phyloP scores from a whole-genome alignment of 2,888 invertebrate species.

The Scaptomyza parva region DNA sequence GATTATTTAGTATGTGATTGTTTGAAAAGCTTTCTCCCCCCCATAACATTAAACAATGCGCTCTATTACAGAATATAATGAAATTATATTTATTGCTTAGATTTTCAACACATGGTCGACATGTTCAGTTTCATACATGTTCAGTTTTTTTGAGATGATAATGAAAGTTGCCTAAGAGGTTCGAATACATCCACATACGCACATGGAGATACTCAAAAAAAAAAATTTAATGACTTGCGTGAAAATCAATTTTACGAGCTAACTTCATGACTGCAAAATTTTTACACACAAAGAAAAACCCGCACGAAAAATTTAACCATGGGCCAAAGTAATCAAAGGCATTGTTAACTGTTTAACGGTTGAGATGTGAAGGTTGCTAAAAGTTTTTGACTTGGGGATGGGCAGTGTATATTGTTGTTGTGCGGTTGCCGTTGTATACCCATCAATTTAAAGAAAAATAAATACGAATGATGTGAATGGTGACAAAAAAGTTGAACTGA shows the following conservation, averaged over 20 bases:
- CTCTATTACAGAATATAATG: neutral
- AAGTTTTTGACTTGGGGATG: neutral
- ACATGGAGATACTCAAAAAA: slow-evolving; percentile 45
- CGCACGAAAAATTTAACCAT: slow-evolving; percentile 13
- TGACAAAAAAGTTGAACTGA: neutral
- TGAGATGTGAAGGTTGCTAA: neutral
- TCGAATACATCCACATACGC: neutral
- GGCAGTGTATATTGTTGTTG: neutral
- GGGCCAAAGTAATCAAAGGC: slow-evolving; percentile 42
- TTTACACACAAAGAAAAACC: slow-evolving; percentile 26
- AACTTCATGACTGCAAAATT: slow-evolving; percentile 44
- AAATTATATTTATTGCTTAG: slow-evolving; percentile 14
- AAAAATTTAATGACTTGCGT: slow-evolving; percentile 70
- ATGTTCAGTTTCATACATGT: slow-evolving; percentile 4
- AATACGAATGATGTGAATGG: neutral
- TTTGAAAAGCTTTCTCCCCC: neutral
- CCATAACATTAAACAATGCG: neutral
- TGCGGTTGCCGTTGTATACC: slow-evolving; percentile 4
- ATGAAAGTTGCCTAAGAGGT: slow-evolving; percentile 2
- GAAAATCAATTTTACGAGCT: slow-evolving; percentile 71
- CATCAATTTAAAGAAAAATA: neutral
- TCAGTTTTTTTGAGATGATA: slow-evolving; percentile 1
- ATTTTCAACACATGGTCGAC: slow-evolving; percentile 2
- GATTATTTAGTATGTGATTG: neutral
- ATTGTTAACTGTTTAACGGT: slow-evolving; percentile 44